A percentile compares a stretch with the other conserved stretches of the same genome.
Conservation (phyloP, 2,113 vertebrate genomes). For the Elephantulus edwardii region DNA sequence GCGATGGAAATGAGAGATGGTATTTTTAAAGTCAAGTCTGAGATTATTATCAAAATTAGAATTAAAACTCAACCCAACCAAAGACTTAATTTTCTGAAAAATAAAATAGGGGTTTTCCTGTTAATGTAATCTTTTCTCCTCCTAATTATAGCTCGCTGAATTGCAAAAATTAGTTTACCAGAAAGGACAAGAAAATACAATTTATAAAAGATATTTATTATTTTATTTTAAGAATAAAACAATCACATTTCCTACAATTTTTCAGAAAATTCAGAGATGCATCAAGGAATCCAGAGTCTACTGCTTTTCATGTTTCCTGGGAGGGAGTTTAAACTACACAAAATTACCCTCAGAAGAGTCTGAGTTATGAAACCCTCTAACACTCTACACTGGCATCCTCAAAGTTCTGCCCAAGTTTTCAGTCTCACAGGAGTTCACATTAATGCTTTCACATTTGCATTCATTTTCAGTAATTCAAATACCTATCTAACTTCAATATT, state of each 20-base stretch:
- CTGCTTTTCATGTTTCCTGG: neutral
- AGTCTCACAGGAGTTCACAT: neutral
- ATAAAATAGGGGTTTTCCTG: neutral
- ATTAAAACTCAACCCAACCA: neutral
- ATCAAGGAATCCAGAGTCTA: neutral
- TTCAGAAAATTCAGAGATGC: neutral
- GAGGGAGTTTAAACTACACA: neutral
- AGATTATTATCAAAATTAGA: neutral
- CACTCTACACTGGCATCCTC: neutral
- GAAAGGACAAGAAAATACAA: neutral
- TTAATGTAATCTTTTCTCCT: neutral
- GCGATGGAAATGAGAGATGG: neutral
- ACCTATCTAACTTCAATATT: too few relatives aligned
- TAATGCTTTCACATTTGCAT: neutral
- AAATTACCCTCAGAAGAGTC: neutral
- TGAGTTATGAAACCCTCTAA: neutral
- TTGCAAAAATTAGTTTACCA: neutral
- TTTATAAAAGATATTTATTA: neutral
- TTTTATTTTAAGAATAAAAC: neutral
- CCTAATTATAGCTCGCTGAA: neutral
- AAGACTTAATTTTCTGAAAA: neutral
- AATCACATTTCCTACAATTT: neutral
- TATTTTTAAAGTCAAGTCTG: neutral
- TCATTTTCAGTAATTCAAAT: neutral
- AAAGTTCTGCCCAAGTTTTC: neutral